Conservation (phyloP, 2,797 vertebrate genomes). For the Cephalopachus bancanus region DNA sequence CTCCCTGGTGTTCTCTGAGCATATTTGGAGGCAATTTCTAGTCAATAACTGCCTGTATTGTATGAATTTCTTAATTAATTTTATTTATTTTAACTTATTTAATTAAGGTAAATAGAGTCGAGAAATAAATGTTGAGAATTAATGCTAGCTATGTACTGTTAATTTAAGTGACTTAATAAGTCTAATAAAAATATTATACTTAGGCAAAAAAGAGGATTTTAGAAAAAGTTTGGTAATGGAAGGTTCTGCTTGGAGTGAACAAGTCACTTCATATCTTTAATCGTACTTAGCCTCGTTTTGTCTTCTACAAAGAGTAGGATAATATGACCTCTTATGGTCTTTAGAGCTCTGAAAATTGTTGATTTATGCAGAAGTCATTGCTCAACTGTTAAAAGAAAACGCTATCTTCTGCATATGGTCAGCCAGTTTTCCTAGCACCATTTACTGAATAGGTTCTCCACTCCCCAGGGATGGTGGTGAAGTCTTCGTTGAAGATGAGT, state of each 20-base stretch:
- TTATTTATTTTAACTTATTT: background rate
- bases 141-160: background rate
- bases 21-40: background rate
- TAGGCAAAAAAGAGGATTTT: background rate
- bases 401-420: background rate
- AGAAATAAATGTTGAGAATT: conserved; percentile 32
- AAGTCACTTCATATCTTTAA: conserved; percentile 3
- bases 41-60: background rate
- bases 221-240: background rate
- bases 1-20: background rate
- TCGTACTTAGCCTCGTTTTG: conserved; percentile 46
- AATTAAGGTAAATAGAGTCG: background rate
- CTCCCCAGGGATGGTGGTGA: no score
- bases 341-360: conserved; percentile 49
- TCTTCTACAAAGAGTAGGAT: background rate
- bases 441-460: no score
- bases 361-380: conserved; percentile 43
- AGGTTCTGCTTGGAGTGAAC: background rate
- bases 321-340: background rate
- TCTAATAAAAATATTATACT: conserved; percentile 51
- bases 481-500: no score
- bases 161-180: conserved; percentile 29
- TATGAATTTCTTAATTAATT: background rate
- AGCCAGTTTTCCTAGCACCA: no score
- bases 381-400: conserved; percentile 59